These are phyloP conservation scores for Andricus quercusramuli DNA, from an alignment of 2,888 invertebrate species.

Conservation along the genomic window DNA sequence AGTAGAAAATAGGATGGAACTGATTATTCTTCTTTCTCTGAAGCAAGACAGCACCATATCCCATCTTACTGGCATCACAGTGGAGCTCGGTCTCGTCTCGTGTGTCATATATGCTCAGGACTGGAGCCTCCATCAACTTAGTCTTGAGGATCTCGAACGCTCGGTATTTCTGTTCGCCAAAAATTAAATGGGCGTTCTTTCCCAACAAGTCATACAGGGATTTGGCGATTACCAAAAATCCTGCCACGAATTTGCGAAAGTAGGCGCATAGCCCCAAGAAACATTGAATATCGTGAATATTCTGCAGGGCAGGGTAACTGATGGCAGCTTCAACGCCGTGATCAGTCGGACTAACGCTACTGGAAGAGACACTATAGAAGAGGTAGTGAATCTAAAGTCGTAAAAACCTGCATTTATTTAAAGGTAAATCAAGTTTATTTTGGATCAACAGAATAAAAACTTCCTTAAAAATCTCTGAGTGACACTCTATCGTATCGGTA, in stretches of 20 bases:
- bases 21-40: constrained; percentile 56
- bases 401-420: constrained; percentile 54
- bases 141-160: constrained; percentile 33
- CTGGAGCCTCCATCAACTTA: no score
- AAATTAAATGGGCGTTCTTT: background rate
- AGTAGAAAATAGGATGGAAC: constrained; percentile 47
- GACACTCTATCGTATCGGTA: constrained; percentile 33
- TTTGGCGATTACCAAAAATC: background rate
- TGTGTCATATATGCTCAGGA: no score
- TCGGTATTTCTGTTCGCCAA: constrained; percentile 18
- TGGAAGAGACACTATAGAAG: background rate
- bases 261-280: constrained; percentile 58
- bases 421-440: constrained; percentile 41
- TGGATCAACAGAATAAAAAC: constrained; percentile 19
- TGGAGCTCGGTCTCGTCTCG: constrained; percentile 45
- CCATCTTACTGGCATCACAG: constrained; percentile 38
- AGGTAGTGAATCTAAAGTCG: constrained; percentile 41
- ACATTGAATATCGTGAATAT: constrained; percentile 43
- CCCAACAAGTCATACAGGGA: background rate
- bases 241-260: constrained; percentile 51
- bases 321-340: constrained; percentile 37
- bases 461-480: constrained; percentile 27
- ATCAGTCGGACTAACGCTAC: background rate
- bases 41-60: constrained; percentile 12
- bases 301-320: constrained; percentile 44